Percentiles rank a stretch among this genome's conserved stretches.
Conservation (phyloP, 92 coral and sea anemone genomes). For the Palythoa caribaeorum region DNA sequence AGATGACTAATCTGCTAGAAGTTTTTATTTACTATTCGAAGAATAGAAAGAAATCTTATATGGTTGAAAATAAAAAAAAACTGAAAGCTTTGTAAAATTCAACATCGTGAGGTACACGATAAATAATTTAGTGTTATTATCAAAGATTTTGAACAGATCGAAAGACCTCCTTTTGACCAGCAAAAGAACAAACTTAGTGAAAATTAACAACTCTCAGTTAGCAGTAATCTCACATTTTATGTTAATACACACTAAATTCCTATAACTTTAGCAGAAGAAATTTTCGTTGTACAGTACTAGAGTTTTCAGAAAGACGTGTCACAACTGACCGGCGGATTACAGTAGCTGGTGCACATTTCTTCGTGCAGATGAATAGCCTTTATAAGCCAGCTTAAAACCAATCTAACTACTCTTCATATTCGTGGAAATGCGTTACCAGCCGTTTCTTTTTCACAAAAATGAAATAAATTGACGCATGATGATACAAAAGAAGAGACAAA, state of each 20-base stretch:
- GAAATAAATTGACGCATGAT: too few relatives aligned
- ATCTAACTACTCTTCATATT: too few relatives aligned
- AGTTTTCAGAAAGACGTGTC: background rate
- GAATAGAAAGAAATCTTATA: background rate
- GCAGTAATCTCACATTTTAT: background rate
- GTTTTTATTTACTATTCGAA: background rate
- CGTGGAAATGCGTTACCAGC: too few relatives aligned
- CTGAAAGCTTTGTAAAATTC: background rate
- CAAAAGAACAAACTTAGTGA: background rate
- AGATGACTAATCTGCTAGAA: background rate
- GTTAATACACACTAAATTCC: background rate
- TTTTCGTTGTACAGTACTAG: background rate
- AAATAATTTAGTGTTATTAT: constrained; percentile 37
- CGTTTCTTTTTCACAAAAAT: too few relatives aligned
- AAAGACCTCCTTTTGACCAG: constrained; percentile 31
- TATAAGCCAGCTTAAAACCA: too few relatives aligned
- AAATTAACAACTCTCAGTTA: background rate
- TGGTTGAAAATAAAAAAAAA: background rate
- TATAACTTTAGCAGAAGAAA: background rate
- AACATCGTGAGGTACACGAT: background rate
- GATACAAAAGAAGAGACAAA: too few relatives aligned
- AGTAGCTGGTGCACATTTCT: background rate
- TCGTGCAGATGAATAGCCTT: background rate
- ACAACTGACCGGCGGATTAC: background rate
- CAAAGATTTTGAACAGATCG: constrained; percentile 45